These are phyloP conservation scores for Anguilla japonica DNA, from an alignment of 2,113 vertebrate species.

Conservation along the genomic window DNA sequence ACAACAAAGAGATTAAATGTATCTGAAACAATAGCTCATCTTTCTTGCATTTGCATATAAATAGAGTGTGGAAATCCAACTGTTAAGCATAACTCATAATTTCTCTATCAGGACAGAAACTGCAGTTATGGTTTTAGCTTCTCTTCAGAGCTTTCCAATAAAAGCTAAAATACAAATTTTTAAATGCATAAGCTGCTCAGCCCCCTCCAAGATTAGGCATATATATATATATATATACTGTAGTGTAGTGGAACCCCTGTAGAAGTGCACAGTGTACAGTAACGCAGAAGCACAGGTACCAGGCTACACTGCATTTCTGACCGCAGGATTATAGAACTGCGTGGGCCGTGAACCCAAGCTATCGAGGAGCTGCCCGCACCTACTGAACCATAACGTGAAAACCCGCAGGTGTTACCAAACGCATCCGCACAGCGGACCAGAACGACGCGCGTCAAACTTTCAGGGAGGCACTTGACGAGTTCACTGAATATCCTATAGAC, in stretches of 20 bases:
- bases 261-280: background rate
- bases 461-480: conserved; percentile 44
- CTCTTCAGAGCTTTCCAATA: too few relatives aligned
- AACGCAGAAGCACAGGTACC: too few relatives aligned
- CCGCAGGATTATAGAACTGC: background rate
- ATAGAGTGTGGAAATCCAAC: background rate
- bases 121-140: background rate
- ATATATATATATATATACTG: too few relatives aligned
- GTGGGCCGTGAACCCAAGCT: background rate
- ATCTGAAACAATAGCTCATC: background rate
- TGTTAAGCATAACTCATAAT: background rate
- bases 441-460: conserved; percentile 36
- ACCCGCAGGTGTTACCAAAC: conserved; percentile 23
- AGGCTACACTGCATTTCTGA: background rate
- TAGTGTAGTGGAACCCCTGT: too few relatives aligned
- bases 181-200: too few relatives aligned
- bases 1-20: background rate
- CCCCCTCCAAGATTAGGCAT: too few relatives aligned
- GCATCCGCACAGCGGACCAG: conserved; percentile 29
- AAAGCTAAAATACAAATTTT: too few relatives aligned
- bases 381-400: conserved; percentile 13
- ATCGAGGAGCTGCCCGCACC: background rate
- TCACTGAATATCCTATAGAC: conserved; percentile 48
- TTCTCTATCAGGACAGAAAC: background rate
- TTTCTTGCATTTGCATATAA: background rate